Evolutionary conservation across 2,888 invertebrate species (phyloP).

Genomic region (Ernsta delagoae): DNA sequence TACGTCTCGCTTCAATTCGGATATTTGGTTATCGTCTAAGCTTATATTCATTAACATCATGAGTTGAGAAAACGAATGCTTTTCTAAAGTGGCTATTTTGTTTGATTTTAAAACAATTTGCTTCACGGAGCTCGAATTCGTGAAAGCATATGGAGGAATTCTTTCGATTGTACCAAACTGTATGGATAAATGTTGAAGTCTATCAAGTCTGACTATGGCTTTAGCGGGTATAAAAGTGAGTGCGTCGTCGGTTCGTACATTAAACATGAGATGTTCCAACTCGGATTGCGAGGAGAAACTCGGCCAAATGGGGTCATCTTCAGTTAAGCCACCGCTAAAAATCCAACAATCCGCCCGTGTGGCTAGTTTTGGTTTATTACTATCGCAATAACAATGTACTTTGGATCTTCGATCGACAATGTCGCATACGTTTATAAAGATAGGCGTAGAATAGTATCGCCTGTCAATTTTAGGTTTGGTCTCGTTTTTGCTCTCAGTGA

Average conservation of each 20-base stretch:
- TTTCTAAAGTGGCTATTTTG: constrained; percentile 87
- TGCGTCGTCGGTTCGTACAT: constrained; percentile 88
- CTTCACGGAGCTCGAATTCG: constrained; percentile 88
- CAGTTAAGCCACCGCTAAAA: constrained; percentile 85
- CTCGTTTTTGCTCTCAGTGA: constrained; percentile 73
- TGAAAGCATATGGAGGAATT: constrained; percentile 90
- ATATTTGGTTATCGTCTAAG: constrained; percentile 90
- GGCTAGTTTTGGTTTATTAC: constrained; percentile 78
- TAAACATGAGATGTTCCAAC: constrained; percentile 88
- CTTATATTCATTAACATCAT: constrained; percentile 88
- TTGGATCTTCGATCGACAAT: constrained; percentile 75
- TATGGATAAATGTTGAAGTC: constrained; percentile 88
- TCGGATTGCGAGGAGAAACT: constrained; percentile 89
- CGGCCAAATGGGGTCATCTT: constrained; percentile 89
- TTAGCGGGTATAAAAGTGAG: constrained; percentile 89
- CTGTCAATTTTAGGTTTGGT: constrained; percentile 65
- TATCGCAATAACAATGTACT: constrained; percentile 81
- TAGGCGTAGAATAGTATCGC: constrained; percentile 66
- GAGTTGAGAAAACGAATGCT: constrained; percentile 90
- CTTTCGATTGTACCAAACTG: constrained; percentile 90
- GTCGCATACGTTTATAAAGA: constrained; percentile 77
- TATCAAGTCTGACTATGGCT: constrained; percentile 87
- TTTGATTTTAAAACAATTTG: constrained; percentile 89
- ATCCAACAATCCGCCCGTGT: constrained; percentile 91
- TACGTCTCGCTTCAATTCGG: constrained; percentile 89